Base-by-base conservation (phyloP, 2,113 vertebrate species). In the Pteropus alecto region DNA sequence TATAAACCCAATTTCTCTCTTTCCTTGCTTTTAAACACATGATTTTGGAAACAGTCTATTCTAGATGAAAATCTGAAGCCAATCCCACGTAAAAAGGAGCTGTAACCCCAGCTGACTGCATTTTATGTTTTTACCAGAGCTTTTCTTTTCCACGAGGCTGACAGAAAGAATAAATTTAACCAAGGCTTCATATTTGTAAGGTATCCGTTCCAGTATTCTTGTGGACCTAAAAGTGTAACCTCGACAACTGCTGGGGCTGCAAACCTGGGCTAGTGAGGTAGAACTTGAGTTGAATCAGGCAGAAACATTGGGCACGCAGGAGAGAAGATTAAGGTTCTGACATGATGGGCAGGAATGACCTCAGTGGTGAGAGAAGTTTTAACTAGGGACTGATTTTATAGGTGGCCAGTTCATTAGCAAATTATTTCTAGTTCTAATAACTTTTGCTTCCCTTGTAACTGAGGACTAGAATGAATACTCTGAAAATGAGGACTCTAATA, bases 21-120 rank as follows among this genome's bases (percentile, higher is more conserved):
- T 90, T 86, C 54, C 6, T 78, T 11, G 74, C 19, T 90, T 96
- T 87, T 56, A 89, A 95, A 43, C 51, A 79, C 18, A 28, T 90
- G 89, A 76, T 51, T 88, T 95, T 81, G 82, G 83, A 91, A 93
- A 74, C 14, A 88, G 26, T 79, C 63, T 91, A 43, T 70, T 93
- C 35, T 90, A 70, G 51, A 79, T 79, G 48, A 85, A 67, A 93
- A 79, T 54, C 70, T 88, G 82, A 91, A 74, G 70, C 26, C 68
- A 76, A 84, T 79, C 21, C 65, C n/a, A 58, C 48, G 26, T 24
- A 84, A 87, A 95, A 82, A 73, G 35, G 48, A 93, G 16, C 63
- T 87, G 61, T 78, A 81, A 78, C 24, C 48, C 84, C 65, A 87
- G 61, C 11, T 92, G 90, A 67, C n/a, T 67, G n/a, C 56, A 18